These are phyloP conservation scores for Electrophaes corylata DNA, from an alignment of 2,888 invertebrate species.

Conservation along the genomic window DNA sequence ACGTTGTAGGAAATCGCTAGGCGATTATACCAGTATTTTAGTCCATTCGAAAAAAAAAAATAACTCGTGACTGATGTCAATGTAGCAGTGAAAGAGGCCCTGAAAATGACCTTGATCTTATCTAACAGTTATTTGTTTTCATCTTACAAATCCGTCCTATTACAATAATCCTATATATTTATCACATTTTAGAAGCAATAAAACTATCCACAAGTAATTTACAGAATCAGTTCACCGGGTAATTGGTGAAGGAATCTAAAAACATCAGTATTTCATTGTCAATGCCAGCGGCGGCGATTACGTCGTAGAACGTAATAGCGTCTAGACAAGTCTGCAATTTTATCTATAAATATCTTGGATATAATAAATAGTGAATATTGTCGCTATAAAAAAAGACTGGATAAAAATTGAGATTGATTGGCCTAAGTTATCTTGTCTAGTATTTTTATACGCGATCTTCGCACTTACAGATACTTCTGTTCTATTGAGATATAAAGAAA, in stretches of 20 bases:
- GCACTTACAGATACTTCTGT: too few relatives aligned
- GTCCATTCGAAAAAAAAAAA: background rate
- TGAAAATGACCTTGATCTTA: background rate
- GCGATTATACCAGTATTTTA: too few relatives aligned
- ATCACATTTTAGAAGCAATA: background rate
- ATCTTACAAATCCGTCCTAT: background rate
- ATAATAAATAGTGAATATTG: constrained; percentile 13
- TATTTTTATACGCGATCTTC: background rate
- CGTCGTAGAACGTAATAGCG: constrained; percentile 42
- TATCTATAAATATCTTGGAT: constrained; percentile 44
- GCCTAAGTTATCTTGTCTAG: background rate
- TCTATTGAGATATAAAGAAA: too few relatives aligned
- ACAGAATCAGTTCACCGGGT: constrained; percentile 30
- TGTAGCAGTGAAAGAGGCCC: background rate
- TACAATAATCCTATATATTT: background rate
- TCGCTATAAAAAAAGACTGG: constrained; percentile 6
- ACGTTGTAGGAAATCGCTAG: too few relatives aligned
- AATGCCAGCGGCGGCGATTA: constrained; percentile 41
- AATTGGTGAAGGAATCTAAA: constrained; percentile 22
- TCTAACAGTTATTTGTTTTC: background rate
- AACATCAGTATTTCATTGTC: constrained; percentile 49
- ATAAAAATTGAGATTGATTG: constrained; percentile 1
- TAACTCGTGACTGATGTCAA: background rate
- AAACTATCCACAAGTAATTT: constrained; percentile 8
- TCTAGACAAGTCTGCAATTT: constrained; percentile 49